Base-by-base conservation (phyloP, 2,797 vertebrate genomes). In the Chelonia mydas region DNA sequence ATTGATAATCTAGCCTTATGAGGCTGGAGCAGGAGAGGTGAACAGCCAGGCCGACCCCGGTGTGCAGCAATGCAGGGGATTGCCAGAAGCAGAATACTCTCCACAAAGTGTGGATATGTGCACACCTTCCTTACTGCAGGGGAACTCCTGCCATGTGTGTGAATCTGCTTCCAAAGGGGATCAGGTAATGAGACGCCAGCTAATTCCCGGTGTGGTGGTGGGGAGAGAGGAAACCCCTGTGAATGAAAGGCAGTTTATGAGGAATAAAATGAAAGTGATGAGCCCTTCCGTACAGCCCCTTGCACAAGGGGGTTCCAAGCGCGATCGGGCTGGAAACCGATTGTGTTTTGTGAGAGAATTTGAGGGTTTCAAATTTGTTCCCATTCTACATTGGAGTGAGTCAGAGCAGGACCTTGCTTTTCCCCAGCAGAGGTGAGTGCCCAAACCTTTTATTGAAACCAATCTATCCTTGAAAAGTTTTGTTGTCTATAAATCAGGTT, bases 271-370 rank as follows among this genome's bases (percentile, higher is more conserved):
- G 17, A 3, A 72, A 72, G 19, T 5, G 65, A 37, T 23, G 21
- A 72, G 21, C 5, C 19, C n/a, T 72, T 72, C 65, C 5, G 10
- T 72, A 23, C 65, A 72, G 9, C n/a, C n/a, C 33, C 65, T 72
- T 23, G 65, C 65, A 72, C 65, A 72, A 23, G 21, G n/a, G 65
- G 65, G 10, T 23, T 72, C 19, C n/a, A 37, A 23, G n/a, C 8
- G 4, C 1, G 5, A 11, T 37, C n/a, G 3, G n/a, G n/a, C 65
- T 68, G n/a, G 17, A 41, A 41, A 37, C 10, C 1, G 3, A 41
- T 23, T 10, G 33, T 65, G 59, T 33, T 68, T 72, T 19, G 7
- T 37, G n/a, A 41, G 19, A 68, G n/a, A 72, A 72, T 19, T 23
- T 9, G n/a, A 72, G 65, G 17, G n/a, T 23, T 72, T 72, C 19